Evolutionary conservation across 23 tunicate genomes (phyloP), one percentile per base, ranked within the genome.

Genomic region (Clavelina lepadiformis): DNA sequence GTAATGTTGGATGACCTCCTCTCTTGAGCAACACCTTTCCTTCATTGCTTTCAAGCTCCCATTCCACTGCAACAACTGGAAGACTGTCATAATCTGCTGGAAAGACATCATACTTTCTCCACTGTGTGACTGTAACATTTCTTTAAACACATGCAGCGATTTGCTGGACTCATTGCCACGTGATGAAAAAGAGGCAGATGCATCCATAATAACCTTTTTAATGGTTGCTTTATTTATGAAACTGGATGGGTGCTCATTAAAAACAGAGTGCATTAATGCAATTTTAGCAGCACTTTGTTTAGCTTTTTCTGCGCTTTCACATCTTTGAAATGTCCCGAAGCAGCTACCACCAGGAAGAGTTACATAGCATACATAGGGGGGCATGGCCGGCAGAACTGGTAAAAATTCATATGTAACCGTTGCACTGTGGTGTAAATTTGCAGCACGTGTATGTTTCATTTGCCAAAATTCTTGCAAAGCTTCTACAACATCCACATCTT

Each of bases 41-140:
- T 76, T 69, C 93, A 84, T 84, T 63, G 75, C 83, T 50, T 67
- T 76, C 33, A 84, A 38, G 41, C 68, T 76, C 35, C 93, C 93
- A 38, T 74, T 88, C 96, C 96, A 88, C 46, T 88, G 96, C 44
- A 88, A 58, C n/a, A 88, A 72, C 61, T 88, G 96, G 56, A 88
- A 88, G 18, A 71, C 79, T 0, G 81, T 61, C 79, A 88, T 80
- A 58, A 46, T 45, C 64, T 80, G 78, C 67, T 88, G 96, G 63
- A 88, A 80, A 52, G 68, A 52, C 30, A 88, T 61, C 33, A 88
- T 18, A 68, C 79, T 86, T 21, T 79, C 57, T 18, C 82, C 88
- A 0, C 34, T 25, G 50, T 78, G 73, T 35, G 64, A 20, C 26
- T 73, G 34, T 3, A 88, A 61, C 77, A 88, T 74, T 26, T 61